Conservation (phyloP, 2,113 vertebrate species). For the Cyprinodon variegatus region DNA sequence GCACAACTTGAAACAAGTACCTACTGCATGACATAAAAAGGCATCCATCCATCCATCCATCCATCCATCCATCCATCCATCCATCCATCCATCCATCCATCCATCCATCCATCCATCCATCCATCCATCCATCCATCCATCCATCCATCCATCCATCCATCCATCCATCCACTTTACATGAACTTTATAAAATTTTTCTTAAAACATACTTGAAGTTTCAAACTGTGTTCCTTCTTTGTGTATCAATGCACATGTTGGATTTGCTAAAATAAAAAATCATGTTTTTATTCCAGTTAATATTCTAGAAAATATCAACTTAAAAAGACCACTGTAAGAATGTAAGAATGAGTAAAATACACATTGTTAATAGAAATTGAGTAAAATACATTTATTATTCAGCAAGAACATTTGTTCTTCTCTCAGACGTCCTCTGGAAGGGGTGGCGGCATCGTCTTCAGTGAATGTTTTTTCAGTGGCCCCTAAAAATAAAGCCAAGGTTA, state of each 20-base stretch:
- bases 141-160: conserved; percentile 4
- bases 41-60: neutral
- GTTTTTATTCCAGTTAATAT: neutral
- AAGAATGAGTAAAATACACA: neutral
- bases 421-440: conserved; percentile 59
- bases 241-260: neutral
- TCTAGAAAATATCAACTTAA: neutral
- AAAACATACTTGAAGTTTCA: conserved; percentile 15
- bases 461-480: conserved; percentile 93
- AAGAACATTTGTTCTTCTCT: conserved; percentile 11
- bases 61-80: neutral
- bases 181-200: conserved; percentile 32
- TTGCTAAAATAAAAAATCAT: neutral
- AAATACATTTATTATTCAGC: conserved; percentile 34
- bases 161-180: conserved; percentile 29
- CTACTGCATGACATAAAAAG: conserved; percentile 16
- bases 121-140: too few relatives aligned
- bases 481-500: conserved; percentile 56
- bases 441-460: conserved; percentile 72
- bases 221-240: neutral
- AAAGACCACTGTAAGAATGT: neutral
- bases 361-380: neutral
- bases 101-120: neutral
- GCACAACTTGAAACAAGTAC: neutral
- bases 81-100: neutral